Percentiles rank a stretch among this genome's conserved stretches.
Conservation (phyloP, 2,888 invertebrate species). For the Acanthosepion pharaonis region DNA sequence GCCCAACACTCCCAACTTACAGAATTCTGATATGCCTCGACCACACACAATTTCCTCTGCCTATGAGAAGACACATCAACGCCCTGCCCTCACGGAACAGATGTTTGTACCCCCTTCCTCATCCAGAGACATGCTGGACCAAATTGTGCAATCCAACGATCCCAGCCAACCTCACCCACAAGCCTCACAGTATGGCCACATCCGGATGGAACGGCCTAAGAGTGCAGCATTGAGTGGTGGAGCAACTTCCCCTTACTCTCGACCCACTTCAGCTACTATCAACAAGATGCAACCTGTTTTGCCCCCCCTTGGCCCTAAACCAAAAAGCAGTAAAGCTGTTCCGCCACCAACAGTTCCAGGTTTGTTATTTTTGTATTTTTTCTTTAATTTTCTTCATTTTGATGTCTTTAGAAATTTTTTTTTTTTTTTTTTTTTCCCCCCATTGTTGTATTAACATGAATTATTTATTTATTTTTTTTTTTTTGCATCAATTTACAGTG, state of each 20-base stretch:
- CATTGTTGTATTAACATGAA: background rate
- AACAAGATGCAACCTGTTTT: constrained; percentile 70
- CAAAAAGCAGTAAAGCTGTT: constrained; percentile 67
- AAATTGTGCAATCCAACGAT: constrained; percentile 50
- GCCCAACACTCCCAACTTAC: constrained; percentile 66
- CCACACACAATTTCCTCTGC: constrained; percentile 95
- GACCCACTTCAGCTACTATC: constrained; percentile 66
- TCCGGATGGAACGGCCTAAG: constrained; percentile 56
- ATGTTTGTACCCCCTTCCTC: constrained; percentile 87
- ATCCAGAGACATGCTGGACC: constrained; percentile 53
- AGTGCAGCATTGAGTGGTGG: constrained; percentile 53
- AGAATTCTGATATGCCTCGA: constrained; percentile 78
- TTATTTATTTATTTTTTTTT: background rate
- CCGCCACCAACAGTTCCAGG: constrained; percentile 67
- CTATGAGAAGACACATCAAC: constrained; percentile 85
- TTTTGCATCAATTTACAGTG: background rate
- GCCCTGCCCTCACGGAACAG: constrained; percentile 89
- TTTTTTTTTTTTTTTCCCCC: background rate
- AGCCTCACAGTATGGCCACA: constrained; percentile 51
- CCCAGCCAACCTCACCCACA: constrained; percentile 48
- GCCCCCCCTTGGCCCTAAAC: constrained; percentile 70
- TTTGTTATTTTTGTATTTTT: background rate
- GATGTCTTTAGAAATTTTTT: background rate
- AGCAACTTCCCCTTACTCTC: constrained; percentile 56
- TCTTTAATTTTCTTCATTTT: background rate